phyloP scores from a whole-genome alignment of 92 coral and sea anemone species.

The Metridium senile region DNA sequence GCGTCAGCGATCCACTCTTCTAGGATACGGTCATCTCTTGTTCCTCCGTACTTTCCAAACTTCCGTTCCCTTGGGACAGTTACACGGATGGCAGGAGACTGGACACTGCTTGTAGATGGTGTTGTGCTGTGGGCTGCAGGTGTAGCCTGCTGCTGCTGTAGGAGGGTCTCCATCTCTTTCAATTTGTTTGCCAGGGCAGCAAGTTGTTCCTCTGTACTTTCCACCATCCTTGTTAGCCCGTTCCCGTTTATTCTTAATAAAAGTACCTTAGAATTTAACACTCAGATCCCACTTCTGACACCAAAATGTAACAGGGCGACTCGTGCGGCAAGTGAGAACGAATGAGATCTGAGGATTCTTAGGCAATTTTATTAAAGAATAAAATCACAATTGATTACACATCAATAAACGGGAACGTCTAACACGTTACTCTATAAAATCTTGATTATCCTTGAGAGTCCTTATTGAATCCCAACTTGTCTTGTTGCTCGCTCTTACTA shows the following conservation, averaged over 20 bases:
- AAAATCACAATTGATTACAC: too few relatives aligned
- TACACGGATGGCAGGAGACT: slow-evolving; percentile 25
- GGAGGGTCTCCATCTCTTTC: slow-evolving; percentile 42
- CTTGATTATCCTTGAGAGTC: too few relatives aligned
- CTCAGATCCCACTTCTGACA: slow-evolving; percentile 72
- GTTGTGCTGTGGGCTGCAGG: neutral
- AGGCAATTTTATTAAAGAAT: too few relatives aligned
- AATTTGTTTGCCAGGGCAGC: slow-evolving; percentile 6
- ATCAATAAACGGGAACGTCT: too few relatives aligned
- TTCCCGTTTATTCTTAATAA: slow-evolving; percentile 35
- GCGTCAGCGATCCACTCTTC: slow-evolving; percentile 66
- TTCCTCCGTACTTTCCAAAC: slow-evolving; percentile 43
- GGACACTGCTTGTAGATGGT: neutral
- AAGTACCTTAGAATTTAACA: slow-evolving; percentile 15
- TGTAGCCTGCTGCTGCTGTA: slow-evolving; percentile 21
- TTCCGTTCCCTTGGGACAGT: slow-evolving; percentile 36
- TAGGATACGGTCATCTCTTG: slow-evolving; percentile 45
- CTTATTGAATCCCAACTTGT: too few relatives aligned
- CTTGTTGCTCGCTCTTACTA: too few relatives aligned
- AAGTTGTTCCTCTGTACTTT: slow-evolving; percentile 30
- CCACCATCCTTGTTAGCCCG: slow-evolving; percentile 8
- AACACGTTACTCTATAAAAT: too few relatives aligned
- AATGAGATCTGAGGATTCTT: too few relatives aligned
- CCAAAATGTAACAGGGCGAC: slow-evolving; percentile 50
- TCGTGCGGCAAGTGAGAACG: too few relatives aligned